Percentiles rank a stretch among this genome's conserved stretches.
Conservation (phyloP, 2,113 vertebrate species). For the Riparia riparia region DNA sequence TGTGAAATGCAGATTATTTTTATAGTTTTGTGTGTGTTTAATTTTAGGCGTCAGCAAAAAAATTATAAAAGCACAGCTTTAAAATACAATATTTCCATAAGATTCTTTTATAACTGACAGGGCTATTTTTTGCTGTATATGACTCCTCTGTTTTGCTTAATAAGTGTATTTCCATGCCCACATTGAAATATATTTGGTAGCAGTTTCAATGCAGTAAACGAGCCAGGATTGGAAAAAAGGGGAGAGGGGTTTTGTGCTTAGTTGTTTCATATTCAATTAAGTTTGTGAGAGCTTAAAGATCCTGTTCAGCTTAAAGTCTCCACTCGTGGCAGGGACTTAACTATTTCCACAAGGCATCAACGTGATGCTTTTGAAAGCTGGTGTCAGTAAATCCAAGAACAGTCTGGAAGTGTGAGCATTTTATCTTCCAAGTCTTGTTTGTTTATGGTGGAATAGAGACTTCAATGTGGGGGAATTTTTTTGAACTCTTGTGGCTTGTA, state of each 20-base stretch:
- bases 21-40: neutral
- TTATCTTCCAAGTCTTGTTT: neutral
- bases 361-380: fast-evolving
- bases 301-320: neutral
- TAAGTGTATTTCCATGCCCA: neutral
- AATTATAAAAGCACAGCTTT: neutral
- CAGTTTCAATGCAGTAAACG: neutral
- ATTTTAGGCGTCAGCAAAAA: neutral
- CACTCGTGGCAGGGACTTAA: neutral
- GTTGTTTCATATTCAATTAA: neutral
- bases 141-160: neutral
- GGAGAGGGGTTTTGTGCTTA: neutral
- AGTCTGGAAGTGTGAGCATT: neutral
- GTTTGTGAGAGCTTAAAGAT: neutral
- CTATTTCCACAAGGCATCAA: neutral
- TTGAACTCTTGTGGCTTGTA: neutral
- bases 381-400: neutral
- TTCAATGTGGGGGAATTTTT: neutral
- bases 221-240: neutral
- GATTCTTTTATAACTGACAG: neutral
- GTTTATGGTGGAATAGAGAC: neutral
- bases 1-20: neutral
- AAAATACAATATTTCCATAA: neutral
- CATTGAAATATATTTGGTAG: neutral
- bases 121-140: neutral